Evolutionary conservation across 1,140 invertebrate genomes (phyloP).

Genomic region (Zaprionus capensis): DNA sequence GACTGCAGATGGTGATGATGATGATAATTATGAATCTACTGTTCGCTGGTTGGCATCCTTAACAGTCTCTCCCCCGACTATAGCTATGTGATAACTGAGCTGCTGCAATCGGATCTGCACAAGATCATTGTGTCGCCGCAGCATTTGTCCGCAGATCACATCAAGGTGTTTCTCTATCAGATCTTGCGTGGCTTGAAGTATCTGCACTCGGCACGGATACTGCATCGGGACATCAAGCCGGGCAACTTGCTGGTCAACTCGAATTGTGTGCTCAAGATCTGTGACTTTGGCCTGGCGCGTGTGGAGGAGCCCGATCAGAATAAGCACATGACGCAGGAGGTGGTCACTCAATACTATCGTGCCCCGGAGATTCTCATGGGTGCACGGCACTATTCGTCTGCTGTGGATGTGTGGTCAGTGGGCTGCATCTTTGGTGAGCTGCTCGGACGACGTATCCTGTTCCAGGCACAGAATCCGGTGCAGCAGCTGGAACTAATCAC

Average conservation of each 20-base stretch:
- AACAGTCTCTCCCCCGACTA: conserved; percentile 24
- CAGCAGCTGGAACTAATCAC: conserved; percentile 99
- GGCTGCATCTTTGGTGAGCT: conserved; percentile 99
- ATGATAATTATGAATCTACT: not conserved
- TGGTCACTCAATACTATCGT: conserved; percentile 99
- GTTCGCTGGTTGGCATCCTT: conserved; percentile 41
- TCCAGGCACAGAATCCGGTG: conserved; percentile 97
- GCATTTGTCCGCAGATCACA: conserved; percentile 98
- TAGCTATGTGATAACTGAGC: conserved; percentile 99
- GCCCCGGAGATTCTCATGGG: conserved; percentile 99
- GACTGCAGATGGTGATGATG: not conserved
- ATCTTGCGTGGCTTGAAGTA: conserved; percentile 99
- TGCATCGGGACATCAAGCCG: conserved; percentile 99
- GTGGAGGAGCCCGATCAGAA: conserved; percentile 97
- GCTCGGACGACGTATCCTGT: conserved; percentile 96
- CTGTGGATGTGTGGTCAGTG: conserved; percentile 99
- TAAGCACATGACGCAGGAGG: conserved; percentile 99
- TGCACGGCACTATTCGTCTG: conserved; percentile 97
- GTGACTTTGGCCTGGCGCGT: conserved; percentile 97
- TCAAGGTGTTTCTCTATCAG: conserved; percentile 99
- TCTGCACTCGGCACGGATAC: conserved; percentile 97
- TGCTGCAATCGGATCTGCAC: conserved; percentile 99
- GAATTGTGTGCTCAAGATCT: conserved; percentile 99
- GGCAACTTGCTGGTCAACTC: conserved; percentile 99
- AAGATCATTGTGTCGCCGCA: conserved; percentile 99